Percentiles rank a stretch among this genome's conserved stretches.
These are phyloP conservation scores for Oophaga sylvatica DNA, from an alignment of 2,797 vertebrate genomes.

Conservation along the genomic window DNA sequence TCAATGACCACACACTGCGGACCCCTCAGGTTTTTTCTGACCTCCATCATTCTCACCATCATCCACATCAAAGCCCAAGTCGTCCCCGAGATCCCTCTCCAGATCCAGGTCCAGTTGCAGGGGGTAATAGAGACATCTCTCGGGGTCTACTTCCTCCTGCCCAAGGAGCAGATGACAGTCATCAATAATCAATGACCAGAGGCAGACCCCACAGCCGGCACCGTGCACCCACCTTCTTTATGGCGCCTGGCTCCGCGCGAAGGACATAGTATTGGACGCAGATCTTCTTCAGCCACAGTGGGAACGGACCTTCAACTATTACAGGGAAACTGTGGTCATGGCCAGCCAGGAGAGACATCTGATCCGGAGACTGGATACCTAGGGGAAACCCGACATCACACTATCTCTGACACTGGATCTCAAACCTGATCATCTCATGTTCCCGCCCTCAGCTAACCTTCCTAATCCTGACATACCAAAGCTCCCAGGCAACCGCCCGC, in stretches of 20 bases:
- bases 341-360: slow-evolving; percentile 77
- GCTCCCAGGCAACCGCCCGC: too few relatives aligned
- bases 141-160: slow-evolving; percentile 80
- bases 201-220: too few relatives aligned
- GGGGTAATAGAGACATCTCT: slow-evolving; percentile 83
- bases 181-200: neutral
- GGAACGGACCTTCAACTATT: slow-evolving; percentile 89
- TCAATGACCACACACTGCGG: too few relatives aligned
- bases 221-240: neutral
- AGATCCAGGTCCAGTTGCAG: slow-evolving; percentile 82
- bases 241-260: slow-evolving; percentile 75
- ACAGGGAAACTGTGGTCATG: slow-evolving; percentile 78
- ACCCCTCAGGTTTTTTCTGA: too few relatives aligned
- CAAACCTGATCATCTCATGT: too few relatives aligned
- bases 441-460: too few relatives aligned
- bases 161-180: slow-evolving; percentile 54
- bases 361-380: slow-evolving; percentile 87
- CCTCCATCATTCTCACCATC: slow-evolving; percentile 73
- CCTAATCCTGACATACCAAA: too few relatives aligned
- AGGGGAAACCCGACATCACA: neutral
- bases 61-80: slow-evolving; percentile 80
- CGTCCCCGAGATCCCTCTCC: slow-evolving; percentile 77
- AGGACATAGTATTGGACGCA: slow-evolving; percentile 86
- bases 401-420: too few relatives aligned
- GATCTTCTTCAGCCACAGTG: slow-evolving; percentile 84